Percentiles rank a stretch among this genome's conserved stretches.
Conservation (phyloP, 2,888 invertebrate genomes). For the Sphaerophoria taeniata region DNA sequence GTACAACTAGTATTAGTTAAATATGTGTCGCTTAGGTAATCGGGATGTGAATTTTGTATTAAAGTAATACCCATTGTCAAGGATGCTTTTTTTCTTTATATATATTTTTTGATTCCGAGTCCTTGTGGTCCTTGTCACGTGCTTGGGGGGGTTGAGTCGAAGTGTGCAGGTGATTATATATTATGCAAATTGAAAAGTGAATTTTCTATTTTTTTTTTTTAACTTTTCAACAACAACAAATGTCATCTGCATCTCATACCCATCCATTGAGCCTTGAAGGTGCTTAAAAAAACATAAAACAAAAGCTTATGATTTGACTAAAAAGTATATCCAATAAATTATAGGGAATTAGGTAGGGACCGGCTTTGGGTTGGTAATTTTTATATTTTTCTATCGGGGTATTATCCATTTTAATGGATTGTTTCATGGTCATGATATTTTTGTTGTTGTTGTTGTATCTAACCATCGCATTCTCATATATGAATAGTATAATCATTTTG, state of each 20-base stretch:
- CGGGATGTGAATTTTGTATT: conserved; percentile 62
- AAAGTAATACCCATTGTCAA: conserved; percentile 33
- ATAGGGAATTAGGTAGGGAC: conserved; percentile 4
- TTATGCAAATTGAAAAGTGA: conserved; percentile 70
- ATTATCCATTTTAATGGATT: conserved; percentile 49
- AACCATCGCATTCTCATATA: background rate
- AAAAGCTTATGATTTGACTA: conserved; percentile 31
- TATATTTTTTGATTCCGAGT: background rate
- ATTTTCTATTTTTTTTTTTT: conserved; percentile 47
- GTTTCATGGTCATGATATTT: background rate
- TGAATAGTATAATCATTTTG: conserved; percentile 35
- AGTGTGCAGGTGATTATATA: conserved; percentile 31
- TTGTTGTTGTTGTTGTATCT: too few relatives aligned
- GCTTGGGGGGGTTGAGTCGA: too few relatives aligned
- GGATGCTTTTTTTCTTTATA: background rate
- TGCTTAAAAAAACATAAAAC: conserved; percentile 19
- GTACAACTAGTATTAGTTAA: conserved; percentile 44
- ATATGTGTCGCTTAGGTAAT: conserved; percentile 68
- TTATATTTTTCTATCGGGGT: conserved; percentile 9
- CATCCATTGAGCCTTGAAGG: conserved; percentile 14
- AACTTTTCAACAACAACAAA: conserved; percentile 36
- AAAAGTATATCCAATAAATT: conserved; percentile 45
- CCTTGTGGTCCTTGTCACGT: background rate
- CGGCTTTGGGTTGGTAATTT: background rate
- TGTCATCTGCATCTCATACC: conserved; percentile 31